Percentiles rank a stretch among this genome's conserved stretches.
These are phyloP conservation scores for Arctocebus calabarensis DNA, from an alignment of 2,797 vertebrate genomes.

Conservation along the genomic window DNA sequence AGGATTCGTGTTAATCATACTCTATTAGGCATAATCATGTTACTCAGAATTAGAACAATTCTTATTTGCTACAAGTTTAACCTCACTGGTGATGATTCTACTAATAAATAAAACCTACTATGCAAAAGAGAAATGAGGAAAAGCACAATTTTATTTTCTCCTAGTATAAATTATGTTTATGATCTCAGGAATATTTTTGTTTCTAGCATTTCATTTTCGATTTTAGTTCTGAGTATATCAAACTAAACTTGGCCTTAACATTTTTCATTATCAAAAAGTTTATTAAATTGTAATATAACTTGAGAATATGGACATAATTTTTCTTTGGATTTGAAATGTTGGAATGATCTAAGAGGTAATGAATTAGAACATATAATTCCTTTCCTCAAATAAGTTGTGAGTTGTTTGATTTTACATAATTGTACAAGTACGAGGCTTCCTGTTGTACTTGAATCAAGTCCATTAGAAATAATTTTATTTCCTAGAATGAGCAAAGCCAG, in stretches of 20 bases:
- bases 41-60: neutral
- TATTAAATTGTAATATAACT: conserved; percentile 30
- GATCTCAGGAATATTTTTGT: neutral
- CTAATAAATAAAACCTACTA: neutral
- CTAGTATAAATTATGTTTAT: neutral
- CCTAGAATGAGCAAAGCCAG: neutral
- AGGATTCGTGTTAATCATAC: conserved; percentile 2
- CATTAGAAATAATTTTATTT: conserved; percentile 40
- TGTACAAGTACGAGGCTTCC: neutral
- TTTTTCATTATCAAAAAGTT: conserved; percentile 47
- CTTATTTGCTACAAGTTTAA: neutral
- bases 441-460: neutral
- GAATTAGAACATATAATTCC: neutral
- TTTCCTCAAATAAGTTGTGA: conserved; percentile 21
- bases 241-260: conserved; percentile 17
- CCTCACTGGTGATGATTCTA: neutral
- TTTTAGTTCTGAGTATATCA: conserved; percentile 41
- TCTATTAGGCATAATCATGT: neutral
- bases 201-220: neutral
- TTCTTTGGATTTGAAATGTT: conserved; percentile 2
- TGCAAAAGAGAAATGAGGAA: neutral
- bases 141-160: neutral
- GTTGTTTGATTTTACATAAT: neutral
- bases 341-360: neutral
- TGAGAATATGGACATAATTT: neutral